phyloP scores from a whole-genome alignment of 2,888 invertebrate genomes.

The Dicyrtomina minuta region DNA sequence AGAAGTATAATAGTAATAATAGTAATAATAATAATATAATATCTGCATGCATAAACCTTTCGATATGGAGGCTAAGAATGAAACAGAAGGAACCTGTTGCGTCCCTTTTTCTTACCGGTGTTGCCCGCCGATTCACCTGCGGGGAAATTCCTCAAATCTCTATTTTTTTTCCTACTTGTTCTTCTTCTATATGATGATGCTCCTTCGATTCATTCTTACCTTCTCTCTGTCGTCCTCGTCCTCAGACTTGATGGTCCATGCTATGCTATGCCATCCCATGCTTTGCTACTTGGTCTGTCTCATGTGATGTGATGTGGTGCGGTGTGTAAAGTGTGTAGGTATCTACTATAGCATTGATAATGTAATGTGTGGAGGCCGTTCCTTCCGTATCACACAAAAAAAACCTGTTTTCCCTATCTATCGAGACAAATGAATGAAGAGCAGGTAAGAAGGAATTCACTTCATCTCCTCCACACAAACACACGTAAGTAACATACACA shows the following conservation, averaged over 20 bases:
- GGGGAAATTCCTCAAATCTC: conserved; percentile 32
- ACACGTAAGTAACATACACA: no score
- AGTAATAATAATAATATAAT: no score
- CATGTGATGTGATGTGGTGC: no score
- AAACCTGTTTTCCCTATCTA: conserved; percentile 30
- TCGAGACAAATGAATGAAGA: conserved; percentile 37
- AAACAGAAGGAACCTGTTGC: conserved; percentile 34
- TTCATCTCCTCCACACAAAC: conserved; percentile 1
- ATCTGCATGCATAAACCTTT: no score
- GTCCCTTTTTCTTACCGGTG: conserved; percentile 34
- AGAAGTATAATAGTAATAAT: no score
- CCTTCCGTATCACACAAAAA: conserved; percentile 39
- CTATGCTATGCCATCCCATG: no score
- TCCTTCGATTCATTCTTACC: conserved; percentile 26
- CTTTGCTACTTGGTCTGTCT: no score
- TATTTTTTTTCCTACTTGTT: conserved; percentile 18
- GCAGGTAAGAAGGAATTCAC: conserved; percentile 18
- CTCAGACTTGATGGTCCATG: no score
- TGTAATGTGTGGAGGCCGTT: conserved; percentile 31
- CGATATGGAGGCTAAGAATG: background rate
- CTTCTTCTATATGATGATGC: no score
- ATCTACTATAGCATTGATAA: no score
- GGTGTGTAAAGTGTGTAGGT: no score
- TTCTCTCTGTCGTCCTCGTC: background rate
- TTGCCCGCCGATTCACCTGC: conserved; percentile 32